Evolutionary conservation across 2,113 vertebrate genomes (phyloP).

Genomic region (Percina caprodes): DNA sequence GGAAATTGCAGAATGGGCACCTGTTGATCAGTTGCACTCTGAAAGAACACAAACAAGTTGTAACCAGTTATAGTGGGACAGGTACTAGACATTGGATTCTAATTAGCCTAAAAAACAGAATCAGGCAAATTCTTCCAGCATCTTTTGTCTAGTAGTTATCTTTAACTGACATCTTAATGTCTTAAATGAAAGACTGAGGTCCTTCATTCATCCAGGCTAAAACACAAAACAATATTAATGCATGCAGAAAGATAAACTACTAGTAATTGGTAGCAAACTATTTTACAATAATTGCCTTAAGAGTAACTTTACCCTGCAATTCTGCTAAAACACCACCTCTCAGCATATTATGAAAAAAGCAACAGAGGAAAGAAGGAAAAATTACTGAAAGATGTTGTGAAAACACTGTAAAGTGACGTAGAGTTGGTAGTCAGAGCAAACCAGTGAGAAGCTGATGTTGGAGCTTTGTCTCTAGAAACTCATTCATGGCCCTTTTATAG

Average conservation of each 20-base stretch:
- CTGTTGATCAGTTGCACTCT: constrained; percentile 27
- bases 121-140: not conserved
- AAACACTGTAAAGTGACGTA: not conserved
- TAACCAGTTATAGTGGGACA: not conserved
- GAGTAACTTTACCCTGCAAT: too few relatives aligned
- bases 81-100: not conserved
- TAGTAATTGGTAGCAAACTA: not conserved
- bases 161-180: not conserved
- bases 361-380: too few relatives aligned
- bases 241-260: not conserved
- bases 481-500: too few relatives aligned
- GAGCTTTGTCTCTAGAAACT: too few relatives aligned
- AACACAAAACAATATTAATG: not conserved
- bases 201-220: not conserved
- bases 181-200: not conserved
- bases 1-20: constrained; percentile 73
- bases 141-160: not conserved
- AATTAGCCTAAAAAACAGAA: not conserved
- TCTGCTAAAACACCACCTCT: too few relatives aligned
- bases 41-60: not conserved
- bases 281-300: not conserved
- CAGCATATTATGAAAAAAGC: too few relatives aligned
- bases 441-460: not conserved
- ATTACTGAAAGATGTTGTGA: too few relatives aligned
- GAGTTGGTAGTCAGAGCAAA: not conserved